phyloP scores from a whole-genome alignment of 2,113 vertebrate species.

The Lampris incognitus region DNA sequence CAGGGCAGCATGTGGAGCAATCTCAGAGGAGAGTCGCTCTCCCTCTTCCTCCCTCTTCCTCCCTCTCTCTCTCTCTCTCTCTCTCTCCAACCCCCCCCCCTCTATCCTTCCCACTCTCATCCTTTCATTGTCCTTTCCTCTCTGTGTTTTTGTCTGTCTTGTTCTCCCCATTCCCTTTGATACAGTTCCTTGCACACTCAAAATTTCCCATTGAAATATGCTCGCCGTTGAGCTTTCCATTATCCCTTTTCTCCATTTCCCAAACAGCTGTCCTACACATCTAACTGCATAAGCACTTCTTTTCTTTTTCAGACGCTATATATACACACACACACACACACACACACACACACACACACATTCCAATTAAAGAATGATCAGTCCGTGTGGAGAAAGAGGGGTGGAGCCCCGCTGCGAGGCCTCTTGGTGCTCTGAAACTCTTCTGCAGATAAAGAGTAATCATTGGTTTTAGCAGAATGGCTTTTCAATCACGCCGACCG shows the following conservation, averaged over 20 bases:
- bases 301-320: slow-evolving; percentile 9
- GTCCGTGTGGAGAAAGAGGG: slow-evolving; percentile 24
- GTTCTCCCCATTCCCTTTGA: slow-evolving; percentile 47
- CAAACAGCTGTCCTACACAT: slow-evolving; percentile 29
- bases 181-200: slow-evolving; percentile 25
- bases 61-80: slow-evolving; percentile 29
- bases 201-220: slow-evolving; percentile 40
- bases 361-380: slow-evolving; percentile 7
- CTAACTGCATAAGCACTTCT: slow-evolving; percentile 14
- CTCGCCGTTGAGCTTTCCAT: slow-evolving; percentile 40
- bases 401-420: slow-evolving; percentile 1
- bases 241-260: slow-evolving; percentile 27
- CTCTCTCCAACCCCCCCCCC: slow-evolving; percentile 33
- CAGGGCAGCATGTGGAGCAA: slow-evolving; percentile 56
- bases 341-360: neutral
- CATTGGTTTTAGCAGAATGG: slow-evolving; percentile 29
- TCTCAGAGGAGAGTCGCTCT: slow-evolving; percentile 47
- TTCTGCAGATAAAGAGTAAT: neutral
- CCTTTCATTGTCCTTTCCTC: slow-evolving; percentile 53
- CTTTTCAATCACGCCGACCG: slow-evolving; percentile 35
- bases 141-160: slow-evolving; percentile 47
- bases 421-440: slow-evolving; percentile 1
- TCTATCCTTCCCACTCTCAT: slow-evolving; percentile 34
- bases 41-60: slow-evolving; percentile 29
- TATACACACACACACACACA: too few relatives aligned